phyloP scores from a whole-genome alignment of 2,888 invertebrate species.

The Allygus modestus region DNA sequence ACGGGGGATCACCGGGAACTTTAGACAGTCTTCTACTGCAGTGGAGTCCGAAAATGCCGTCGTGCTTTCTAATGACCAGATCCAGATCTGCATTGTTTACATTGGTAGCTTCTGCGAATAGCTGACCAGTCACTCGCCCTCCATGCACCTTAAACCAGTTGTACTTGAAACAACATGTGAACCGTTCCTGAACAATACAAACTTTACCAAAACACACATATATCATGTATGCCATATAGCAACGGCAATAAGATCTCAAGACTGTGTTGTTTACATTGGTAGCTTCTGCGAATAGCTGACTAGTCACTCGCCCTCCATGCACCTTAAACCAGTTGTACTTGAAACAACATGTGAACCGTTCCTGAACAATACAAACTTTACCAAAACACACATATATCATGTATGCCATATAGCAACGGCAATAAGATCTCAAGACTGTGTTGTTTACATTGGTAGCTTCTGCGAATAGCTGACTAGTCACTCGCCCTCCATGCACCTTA shows the following conservation, averaged over 20 bases:
- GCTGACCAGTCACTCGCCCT: conserved; percentile 75
- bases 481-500: neutral
- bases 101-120: conserved; percentile 96
- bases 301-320: neutral
- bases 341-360: too few species aligned
- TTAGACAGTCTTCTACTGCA: conserved; percentile 91
- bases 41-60: conserved; percentile 97
- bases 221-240: too few species aligned
- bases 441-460: conserved; percentile 97
- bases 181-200: too few species aligned
- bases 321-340: too few species aligned
- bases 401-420: too few species aligned
- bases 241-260: too few species aligned
- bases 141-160: neutral
- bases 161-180: too few species aligned
- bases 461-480: conserved; percentile 87
- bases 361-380: too few species aligned
- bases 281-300: conserved; percentile 96
- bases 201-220: too few species aligned
- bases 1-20: conserved; percentile 93
- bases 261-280: conserved; percentile 94
- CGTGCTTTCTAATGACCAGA: conserved; percentile 99
- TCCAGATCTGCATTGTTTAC: conserved; percentile 98
- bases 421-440: too few species aligned
- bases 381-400: too few species aligned